Evolutionary conservation across 2,888 invertebrate species (phyloP).

Genomic region (Cosmorhoe ocellata): DNA sequence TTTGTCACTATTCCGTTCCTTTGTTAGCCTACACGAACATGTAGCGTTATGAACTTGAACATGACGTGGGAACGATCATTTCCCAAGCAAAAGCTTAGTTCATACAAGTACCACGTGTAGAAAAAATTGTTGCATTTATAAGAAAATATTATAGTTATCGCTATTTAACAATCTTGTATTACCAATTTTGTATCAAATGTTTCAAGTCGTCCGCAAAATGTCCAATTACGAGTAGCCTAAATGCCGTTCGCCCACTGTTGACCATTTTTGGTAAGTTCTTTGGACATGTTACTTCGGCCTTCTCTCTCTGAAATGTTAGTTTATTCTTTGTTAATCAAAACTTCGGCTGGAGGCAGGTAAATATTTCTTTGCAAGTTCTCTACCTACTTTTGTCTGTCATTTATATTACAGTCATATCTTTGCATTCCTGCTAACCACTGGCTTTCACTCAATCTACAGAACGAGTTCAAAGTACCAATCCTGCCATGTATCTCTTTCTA

Average conservation of each 20-base stretch:
- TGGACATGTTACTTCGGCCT: conserved; percentile 50
- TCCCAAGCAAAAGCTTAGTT: conserved; percentile 12
- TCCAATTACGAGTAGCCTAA: conserved; percentile 55
- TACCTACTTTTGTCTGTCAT: too few species aligned
- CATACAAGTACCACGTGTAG: background rate
- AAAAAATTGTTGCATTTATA: conserved; percentile 10
- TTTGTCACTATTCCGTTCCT: conserved; percentile 53
- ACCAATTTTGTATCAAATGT: conserved; percentile 62
- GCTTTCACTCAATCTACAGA: too few species aligned
- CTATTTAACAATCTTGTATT: conserved; percentile 48
- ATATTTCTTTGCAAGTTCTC: too few species aligned
- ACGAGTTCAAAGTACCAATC: too few species aligned
- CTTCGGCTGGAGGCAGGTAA: too few species aligned
- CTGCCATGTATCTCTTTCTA: too few species aligned
- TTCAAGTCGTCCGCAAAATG: conserved; percentile 57
- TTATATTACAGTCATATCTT: too few species aligned
- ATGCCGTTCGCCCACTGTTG: conserved; percentile 71
- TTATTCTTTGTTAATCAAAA: background rate
- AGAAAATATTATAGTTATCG: conserved; percentile 27
- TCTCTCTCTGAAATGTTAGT: conserved; percentile 24
- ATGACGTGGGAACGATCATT: conserved; percentile 25
- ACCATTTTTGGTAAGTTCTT: conserved; percentile 57
- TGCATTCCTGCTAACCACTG: too few species aligned
- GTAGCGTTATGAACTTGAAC: conserved; percentile 22
- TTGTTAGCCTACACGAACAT: conserved; percentile 41